phyloP scores from a whole-genome alignment of 2,888 invertebrate genomes.

The Slavum lentiscoides region DNA sequence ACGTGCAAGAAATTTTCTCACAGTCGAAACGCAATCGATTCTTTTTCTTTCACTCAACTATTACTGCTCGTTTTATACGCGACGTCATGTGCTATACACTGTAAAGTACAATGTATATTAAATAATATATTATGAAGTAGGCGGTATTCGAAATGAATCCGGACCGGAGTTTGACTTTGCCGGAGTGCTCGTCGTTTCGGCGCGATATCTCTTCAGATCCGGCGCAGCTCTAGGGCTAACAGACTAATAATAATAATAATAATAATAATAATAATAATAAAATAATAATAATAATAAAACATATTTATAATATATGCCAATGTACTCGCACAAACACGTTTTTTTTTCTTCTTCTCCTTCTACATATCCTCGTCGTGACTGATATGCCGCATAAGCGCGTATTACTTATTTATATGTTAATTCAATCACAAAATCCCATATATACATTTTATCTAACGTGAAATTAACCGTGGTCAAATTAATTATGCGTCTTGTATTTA shows the following conservation, averaged over 20 bases:
- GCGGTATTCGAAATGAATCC: not conserved
- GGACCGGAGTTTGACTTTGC: not conserved
- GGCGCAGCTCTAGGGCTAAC: slow-evolving; percentile 17
- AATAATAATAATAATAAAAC: not conserved
- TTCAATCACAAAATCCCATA: slow-evolving; percentile 27
- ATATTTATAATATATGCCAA: not conserved
- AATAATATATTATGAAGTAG: not conserved
- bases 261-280: too few species aligned
- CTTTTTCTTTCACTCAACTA: too few species aligned
- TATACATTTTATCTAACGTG: slow-evolving; percentile 8
- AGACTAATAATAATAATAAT: too few species aligned
- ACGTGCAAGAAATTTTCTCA: too few species aligned
- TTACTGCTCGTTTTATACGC: too few species aligned
- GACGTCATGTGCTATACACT: too few species aligned
- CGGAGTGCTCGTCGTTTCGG: not conserved
- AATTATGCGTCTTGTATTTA: slow-evolving; percentile 12
- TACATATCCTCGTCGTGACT: slow-evolving; percentile 4
- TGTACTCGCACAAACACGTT: slow-evolving; percentile 14
- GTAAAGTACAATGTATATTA: too few species aligned
- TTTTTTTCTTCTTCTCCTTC: not conserved
- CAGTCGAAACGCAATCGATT: too few species aligned
- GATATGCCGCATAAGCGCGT: not conserved
- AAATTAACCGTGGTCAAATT: slow-evolving; percentile 30
- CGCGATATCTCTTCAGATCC: not conserved
- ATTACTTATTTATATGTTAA: slow-evolving; percentile 34